phyloP scores from a whole-genome alignment of 2,113 vertebrate genomes.

The Nanorana parkeri region DNA sequence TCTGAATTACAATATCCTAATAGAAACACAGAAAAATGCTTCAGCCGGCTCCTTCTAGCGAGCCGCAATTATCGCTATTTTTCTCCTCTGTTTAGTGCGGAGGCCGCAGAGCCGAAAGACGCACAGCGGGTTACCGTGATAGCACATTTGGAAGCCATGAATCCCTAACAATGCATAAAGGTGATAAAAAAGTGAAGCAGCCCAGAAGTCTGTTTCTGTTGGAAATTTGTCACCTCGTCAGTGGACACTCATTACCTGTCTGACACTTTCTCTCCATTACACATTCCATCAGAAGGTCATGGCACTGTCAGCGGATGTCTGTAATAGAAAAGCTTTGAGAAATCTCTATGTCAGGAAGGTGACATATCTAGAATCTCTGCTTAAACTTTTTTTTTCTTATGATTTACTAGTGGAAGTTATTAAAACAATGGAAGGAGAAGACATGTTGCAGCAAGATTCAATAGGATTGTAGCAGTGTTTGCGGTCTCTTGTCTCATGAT shows the following conservation, averaged over 20 bases:
- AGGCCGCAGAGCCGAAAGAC: not conserved
- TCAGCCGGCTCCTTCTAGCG: not conserved
- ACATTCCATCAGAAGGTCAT: not conserved
- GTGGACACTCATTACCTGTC: conserved; percentile 15
- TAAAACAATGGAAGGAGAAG: too few relatives aligned
- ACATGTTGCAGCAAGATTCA: too few relatives aligned
- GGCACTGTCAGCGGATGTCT: conserved; percentile 1
- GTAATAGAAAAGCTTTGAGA: conserved; percentile 2
- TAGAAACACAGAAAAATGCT: not conserved
- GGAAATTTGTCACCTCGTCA: conserved; percentile 27
- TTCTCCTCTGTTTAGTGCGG: not conserved
- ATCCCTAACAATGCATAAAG: conserved; percentile 23
- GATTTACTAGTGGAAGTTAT: not conserved
- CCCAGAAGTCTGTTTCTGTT: not conserved
- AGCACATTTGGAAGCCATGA: conserved; percentile 34
- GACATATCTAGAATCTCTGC: not conserved
- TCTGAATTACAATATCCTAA: not conserved
- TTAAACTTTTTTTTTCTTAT: not conserved
- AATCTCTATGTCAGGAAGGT: not conserved
- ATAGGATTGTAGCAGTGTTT: too few relatives aligned
- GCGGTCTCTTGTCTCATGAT: too few relatives aligned
- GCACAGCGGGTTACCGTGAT: conserved; percentile 6
- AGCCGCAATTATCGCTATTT: not conserved
- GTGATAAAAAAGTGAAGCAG: conserved; percentile 18
- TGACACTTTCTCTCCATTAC: conserved; percentile 42